Evolutionary conservation across 2,888 invertebrate genomes (phyloP).

Genomic region (Eilema caniola): DNA sequence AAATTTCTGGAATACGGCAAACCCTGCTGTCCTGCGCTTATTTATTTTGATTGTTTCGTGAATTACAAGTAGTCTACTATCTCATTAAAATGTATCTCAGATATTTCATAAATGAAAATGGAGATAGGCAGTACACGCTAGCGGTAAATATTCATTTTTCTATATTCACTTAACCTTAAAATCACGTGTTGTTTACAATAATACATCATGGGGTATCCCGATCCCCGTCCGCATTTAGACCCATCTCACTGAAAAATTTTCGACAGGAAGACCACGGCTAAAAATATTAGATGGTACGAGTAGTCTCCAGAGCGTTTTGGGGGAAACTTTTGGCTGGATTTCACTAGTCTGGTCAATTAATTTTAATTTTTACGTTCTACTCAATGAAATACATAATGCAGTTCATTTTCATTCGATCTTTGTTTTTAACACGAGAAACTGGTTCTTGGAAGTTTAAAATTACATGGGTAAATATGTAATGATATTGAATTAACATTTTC

Average conservation of each 20-base stretch:
- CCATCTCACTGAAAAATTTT: not conserved
- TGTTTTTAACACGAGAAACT: not conserved
- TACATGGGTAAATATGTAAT: not conserved
- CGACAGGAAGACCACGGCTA: not conserved
- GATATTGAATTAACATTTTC: conserved; percentile 55
- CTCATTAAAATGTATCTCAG: conserved; percentile 75
- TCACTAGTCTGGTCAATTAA: too few species aligned
- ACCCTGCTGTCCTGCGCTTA: too few species aligned
- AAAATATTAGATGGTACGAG: too few species aligned
- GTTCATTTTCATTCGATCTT: not conserved
- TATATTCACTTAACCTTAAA: conserved; percentile 50
- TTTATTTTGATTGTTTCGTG: too few species aligned
- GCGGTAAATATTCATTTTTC: conserved; percentile 87
- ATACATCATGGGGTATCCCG: not conserved
- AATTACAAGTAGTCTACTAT: not conserved
- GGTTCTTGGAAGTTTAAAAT: not conserved
- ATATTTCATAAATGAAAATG: conserved; percentile 90
- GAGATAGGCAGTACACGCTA: conserved; percentile 94
- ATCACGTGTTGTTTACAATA: conserved; percentile 46
- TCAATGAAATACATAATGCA: not conserved
- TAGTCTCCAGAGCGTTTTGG: too few species aligned
- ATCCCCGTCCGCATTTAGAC: too few species aligned
- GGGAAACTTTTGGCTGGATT: not conserved
- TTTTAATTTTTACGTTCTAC: too few species aligned
- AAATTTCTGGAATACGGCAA: too few species aligned